These are phyloP conservation scores for Bombus superbus DNA, from an alignment of 1,140 invertebrate species.

Conservation along the genomic window DNA sequence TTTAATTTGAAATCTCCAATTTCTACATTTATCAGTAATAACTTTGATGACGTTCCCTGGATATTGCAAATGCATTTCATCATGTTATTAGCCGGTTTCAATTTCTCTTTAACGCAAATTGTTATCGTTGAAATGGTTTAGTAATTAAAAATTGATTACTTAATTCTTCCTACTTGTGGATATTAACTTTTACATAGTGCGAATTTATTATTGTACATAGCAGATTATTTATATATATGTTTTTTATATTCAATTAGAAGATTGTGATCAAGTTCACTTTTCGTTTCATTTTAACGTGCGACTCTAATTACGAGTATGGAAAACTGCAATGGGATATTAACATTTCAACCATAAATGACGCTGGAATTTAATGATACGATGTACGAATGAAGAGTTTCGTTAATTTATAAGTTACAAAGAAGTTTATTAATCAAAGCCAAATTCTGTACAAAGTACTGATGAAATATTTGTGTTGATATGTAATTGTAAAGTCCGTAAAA, in stretches of 20 bases:
- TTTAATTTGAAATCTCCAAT: slow-evolving; percentile 5
- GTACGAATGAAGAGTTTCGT: no score
- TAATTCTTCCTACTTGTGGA: neutral
- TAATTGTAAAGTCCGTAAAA: neutral
- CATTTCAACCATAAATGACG: no score
- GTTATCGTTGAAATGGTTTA: neutral
- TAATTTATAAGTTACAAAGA: no score
- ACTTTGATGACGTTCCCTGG: neutral
- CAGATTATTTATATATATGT: neutral
- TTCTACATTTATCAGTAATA: neutral
- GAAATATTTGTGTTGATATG: neutral
- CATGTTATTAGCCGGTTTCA: neutral
- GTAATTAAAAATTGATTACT: neutral
- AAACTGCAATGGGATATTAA: neutral
- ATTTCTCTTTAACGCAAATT: neutral
- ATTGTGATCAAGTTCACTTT: neutral
- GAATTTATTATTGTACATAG: neutral
- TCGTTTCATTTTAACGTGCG: neutral
- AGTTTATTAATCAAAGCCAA: no score
- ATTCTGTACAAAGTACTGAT: neutral
- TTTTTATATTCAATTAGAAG: neutral
- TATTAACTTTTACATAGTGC: neutral
- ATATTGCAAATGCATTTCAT: slow-evolving; percentile 4
- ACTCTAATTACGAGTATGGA: neutral
- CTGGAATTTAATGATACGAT: no score